phyloP scores from a whole-genome alignment of 1,140 invertebrate genomes.

The Hylaeus anthracinus region DNA sequence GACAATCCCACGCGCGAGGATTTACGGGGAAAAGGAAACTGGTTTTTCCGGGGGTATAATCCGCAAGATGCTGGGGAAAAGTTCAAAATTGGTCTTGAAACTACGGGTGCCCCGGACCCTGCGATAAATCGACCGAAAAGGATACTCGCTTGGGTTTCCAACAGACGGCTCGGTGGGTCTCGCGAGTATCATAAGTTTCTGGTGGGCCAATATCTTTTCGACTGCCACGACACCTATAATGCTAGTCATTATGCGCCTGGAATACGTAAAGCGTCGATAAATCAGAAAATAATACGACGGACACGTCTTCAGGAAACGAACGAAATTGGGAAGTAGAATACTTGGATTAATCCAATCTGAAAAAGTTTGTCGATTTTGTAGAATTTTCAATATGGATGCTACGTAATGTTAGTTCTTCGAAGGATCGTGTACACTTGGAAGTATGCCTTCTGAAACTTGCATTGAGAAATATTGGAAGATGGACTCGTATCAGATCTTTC shows the following conservation, averaged over 20 bases:
- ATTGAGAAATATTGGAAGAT: no score
- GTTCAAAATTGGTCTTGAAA: constrained; percentile 59
- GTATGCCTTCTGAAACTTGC: no score
- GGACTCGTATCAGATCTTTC: no score
- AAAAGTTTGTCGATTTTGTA: no score
- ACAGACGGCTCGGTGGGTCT: background rate
- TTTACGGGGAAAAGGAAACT: constrained; percentile 42
- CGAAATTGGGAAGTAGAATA: background rate
- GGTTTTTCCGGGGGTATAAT: constrained; percentile 49
- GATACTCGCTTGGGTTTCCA: constrained; percentile 25
- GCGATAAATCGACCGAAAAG: constrained; percentile 51
- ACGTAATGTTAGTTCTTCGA: no score
- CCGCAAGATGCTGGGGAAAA: constrained; percentile 41
- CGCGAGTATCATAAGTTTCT: constrained; percentile 38
- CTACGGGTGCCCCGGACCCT: constrained; percentile 12
- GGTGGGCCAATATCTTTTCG: constrained; percentile 42
- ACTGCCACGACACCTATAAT: constrained; percentile 2
- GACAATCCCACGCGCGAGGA: constrained; percentile 17
- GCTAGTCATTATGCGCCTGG: constrained; percentile 40
- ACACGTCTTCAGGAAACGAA: background rate
- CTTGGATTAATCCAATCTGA: no score
- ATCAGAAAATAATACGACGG: constrained; percentile 6
- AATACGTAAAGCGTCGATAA: constrained; percentile 35
- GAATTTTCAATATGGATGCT: no score
- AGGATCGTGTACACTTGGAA: no score